Percentiles rank a stretch among this genome's conserved stretches.
These are phyloP conservation scores for Macrosoma leucophasiata DNA, from an alignment of 2,888 invertebrate genomes.

Conservation along the genomic window DNA sequence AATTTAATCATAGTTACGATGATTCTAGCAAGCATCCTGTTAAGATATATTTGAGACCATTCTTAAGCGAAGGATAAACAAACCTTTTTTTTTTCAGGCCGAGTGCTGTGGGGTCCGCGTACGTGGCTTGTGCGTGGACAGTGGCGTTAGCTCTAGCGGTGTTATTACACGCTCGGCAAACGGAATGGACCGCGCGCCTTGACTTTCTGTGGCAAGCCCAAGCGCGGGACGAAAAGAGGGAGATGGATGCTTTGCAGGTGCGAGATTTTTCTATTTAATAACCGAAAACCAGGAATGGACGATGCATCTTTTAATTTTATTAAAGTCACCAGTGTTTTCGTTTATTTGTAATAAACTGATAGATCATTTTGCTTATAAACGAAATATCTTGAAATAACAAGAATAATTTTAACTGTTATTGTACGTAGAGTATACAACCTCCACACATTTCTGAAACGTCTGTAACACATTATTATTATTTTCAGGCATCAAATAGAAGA, in stretches of 20 bases:
- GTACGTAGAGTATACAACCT: too few relatives aligned
- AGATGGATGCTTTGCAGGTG: constrained; percentile 91
- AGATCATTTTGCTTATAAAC: too few relatives aligned
- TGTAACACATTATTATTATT: constrained; percentile 11
- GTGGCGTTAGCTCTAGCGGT: constrained; percentile 89
- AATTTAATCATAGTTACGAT: too few relatives aligned
- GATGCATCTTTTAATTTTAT: background rate
- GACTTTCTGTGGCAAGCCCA: constrained; percentile 90
- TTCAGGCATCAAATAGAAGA: constrained; percentile 85
- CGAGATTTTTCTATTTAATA: background rate
- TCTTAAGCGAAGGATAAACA: too few relatives aligned
- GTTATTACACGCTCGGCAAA: constrained; percentile 86
- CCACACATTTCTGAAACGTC: too few relatives aligned
- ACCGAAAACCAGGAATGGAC: background rate
- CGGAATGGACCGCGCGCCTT: constrained; percentile 93
- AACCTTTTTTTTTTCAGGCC: constrained; percentile 38
- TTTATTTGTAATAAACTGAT: too few relatives aligned
- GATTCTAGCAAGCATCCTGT: too few relatives aligned
- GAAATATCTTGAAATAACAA: too few relatives aligned
- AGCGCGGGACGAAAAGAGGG: constrained; percentile 92
- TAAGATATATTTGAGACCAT: too few relatives aligned
- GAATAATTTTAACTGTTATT: too few relatives aligned
- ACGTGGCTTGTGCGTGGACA: constrained; percentile 86
- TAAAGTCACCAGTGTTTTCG: too few relatives aligned
- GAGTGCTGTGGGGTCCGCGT: constrained; percentile 81